Evolutionary conservation across 1,140 invertebrate species (phyloP), one percentile per base, ranked within the genome.

Genomic region (Aporrectodea caliginosa): DNA sequence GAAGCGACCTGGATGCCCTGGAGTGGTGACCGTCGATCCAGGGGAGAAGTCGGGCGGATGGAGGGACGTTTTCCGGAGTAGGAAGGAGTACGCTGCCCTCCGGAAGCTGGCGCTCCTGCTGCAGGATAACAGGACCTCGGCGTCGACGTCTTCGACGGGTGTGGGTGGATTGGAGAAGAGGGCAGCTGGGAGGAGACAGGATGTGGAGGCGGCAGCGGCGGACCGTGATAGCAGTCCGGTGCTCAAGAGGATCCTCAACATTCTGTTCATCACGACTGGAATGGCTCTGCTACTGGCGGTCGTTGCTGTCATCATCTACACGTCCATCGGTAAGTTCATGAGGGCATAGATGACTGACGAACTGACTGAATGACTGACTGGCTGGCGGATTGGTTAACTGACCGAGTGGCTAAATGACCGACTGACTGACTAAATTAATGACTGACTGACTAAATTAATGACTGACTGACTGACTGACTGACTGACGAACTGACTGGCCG

Each of bases 231-330:
- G 75, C 27, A 77, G 68, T 58, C 75, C 75, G 22, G 58, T 77
- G 14, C 75, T 77, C 16, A 77, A 68, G 75, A 43, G 33, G 35
- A 77, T 77, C 75, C 75, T 77, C 35, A 77, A 77, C 43, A 77
- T 77, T 30, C 35, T 77, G 16, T 77, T 77, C 35, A 22, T 77
- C 16, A 58, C 35, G 1, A 77, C 75, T 1, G 75, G 75, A 2
- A 69, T 77, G 2, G 58, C 33, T 1, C 75, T 77, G n/a, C 30
- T 77, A 27, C 43, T 77, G 35, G 75, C 75, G 6, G 75, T 77
- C 35, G 75, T 77, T n/a, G 58, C 68, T 16, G 75, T 77, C 75
- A 77, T 77, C 75, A 77, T 77, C 75, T 77, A 77, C 35, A 77
- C 75, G 14, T 77, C 75, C 68, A 29, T 77, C 22, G 35, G 75